phyloP scores from a whole-genome alignment of 2,113 vertebrate species.

The Bubalus kerabau region DNA sequence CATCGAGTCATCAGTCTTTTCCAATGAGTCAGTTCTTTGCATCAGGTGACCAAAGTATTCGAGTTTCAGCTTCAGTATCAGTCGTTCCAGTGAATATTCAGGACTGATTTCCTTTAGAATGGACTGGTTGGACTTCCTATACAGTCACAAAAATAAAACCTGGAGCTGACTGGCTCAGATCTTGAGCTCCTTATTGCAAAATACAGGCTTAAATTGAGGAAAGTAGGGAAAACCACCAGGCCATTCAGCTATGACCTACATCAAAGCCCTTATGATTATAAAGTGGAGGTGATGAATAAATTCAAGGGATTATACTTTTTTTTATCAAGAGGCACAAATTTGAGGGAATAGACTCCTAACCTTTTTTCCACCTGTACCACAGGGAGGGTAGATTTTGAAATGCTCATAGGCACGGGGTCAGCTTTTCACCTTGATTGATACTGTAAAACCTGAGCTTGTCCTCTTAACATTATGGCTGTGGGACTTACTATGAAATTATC shows the following conservation, averaged over 20 bases:
- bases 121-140: neutral
- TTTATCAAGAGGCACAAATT: too few species aligned
- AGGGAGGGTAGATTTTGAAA: fast-evolving
- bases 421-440: fast-evolving
- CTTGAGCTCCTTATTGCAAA: neutral
- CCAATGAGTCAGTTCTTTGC: fast-evolving
- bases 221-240: neutral
- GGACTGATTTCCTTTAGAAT: neutral
- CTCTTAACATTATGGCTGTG: fast-evolving
- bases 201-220: neutral
- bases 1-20: neutral
- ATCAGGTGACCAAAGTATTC: neutral
- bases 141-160: neutral
- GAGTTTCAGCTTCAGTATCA: neutral
- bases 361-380: fast-evolving
- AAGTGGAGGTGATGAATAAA: neutral
- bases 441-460: neutral
- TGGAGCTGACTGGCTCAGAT: neutral
- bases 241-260: neutral
- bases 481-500: neutral
- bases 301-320: neutral
- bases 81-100: neutral
- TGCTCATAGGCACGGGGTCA: fast-evolving
- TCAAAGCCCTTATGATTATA: neutral
- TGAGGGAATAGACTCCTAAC: fast-evolving